Percentiles rank a stretch among this genome's conserved stretches.
Evolutionary conservation across 2,888 invertebrate species (phyloP).

Genomic region (Latheticus oryzae): DNA sequence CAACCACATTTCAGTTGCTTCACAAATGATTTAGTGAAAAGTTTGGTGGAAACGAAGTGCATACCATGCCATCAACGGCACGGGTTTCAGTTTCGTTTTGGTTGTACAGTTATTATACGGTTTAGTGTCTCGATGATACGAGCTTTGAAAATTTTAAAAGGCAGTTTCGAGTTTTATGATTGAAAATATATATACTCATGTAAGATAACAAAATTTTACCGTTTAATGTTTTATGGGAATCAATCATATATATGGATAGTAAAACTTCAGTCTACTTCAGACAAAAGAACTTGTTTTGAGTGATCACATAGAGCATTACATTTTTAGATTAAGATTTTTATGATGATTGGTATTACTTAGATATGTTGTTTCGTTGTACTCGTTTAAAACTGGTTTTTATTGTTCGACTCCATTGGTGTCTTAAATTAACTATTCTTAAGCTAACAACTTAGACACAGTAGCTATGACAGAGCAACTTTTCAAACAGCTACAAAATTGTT

Average conservation of each 20-base stretch:
- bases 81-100: constrained; percentile 34
- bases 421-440: too few relatives aligned
- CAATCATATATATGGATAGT: constrained; percentile 51
- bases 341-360: constrained; percentile 48
- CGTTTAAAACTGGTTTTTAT: constrained; percentile 29
- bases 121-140: constrained; percentile 48
- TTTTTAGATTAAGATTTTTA: constrained; percentile 54
- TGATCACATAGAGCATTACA: constrained; percentile 50
- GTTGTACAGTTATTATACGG: constrained; percentile 47
- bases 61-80: constrained; percentile 30
- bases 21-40: constrained; percentile 32
- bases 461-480: too few relatives aligned
- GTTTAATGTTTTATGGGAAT: constrained; percentile 50
- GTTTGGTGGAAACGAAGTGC: constrained; percentile 15
- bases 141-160: constrained; percentile 53
- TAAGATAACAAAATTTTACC: constrained; percentile 53
- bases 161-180: constrained; percentile 53
- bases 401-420: constrained; percentile 33
- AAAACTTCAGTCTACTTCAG: constrained; percentile 44
- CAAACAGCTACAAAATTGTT: too few relatives aligned
- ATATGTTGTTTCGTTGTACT: constrained; percentile 21
- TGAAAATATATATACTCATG: constrained; percentile 43
- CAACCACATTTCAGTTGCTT: constrained; percentile 22
- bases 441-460: too few relatives aligned
- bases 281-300: constrained; percentile 46